Percentiles rank a stretch among this genome's conserved stretches.
These are phyloP conservation scores for Enteromius argenteus DNA, from an alignment of 2,797 vertebrate species.

Conservation along the genomic window DNA sequence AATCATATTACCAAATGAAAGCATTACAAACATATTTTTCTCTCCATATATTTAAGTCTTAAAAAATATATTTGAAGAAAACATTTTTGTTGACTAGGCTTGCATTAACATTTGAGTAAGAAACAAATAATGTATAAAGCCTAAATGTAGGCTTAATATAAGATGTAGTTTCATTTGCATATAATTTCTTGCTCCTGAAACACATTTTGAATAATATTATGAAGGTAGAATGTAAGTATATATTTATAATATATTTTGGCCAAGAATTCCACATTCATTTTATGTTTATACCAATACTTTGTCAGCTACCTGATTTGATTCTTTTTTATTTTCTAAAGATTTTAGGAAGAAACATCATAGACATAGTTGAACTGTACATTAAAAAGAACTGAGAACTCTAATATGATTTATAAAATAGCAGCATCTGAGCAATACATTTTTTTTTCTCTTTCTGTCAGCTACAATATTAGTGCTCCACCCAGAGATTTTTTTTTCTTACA, in stretches of 20 bases:
- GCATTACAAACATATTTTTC: no score
- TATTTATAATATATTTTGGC: no score
- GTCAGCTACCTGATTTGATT: not conserved
- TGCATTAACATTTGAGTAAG: not conserved
- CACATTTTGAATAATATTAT: no score
- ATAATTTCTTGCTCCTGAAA: no score
- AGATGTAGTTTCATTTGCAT: no score
- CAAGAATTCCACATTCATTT: not conserved
- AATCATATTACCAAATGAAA: no score
- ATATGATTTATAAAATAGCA: not conserved
- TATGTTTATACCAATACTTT: not conserved
- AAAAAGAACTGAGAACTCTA: not conserved
- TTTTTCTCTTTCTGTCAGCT: not conserved
- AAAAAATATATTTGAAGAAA: no score
- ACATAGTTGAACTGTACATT: not conserved
- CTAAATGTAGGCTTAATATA: no score
- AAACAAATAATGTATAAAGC: no score
- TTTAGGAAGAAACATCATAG: not conserved
- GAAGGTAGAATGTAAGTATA: no score
- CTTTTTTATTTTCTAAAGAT: not conserved
- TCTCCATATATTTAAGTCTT: not conserved
- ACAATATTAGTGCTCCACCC: not conserved
- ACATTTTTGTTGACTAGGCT: not conserved
- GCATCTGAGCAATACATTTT: not conserved
- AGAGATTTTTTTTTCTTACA: not conserved